Percentiles rank a stretch among this genome's conserved stretches.
phyloP scores from a whole-genome alignment of 2,888 invertebrate species.

The Scaptomyza cyrtandrae region DNA sequence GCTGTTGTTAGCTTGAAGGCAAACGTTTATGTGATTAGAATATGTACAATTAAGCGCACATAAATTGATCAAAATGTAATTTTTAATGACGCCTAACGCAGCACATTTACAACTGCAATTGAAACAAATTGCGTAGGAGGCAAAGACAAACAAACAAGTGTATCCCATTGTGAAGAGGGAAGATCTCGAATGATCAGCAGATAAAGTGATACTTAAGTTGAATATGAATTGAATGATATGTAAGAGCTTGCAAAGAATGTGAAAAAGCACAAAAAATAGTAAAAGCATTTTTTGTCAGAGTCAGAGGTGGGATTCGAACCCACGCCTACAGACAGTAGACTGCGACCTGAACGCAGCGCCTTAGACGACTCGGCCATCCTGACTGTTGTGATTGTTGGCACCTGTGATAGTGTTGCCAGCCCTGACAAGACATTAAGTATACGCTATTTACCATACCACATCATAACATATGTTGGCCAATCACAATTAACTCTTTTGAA shows the following conservation, averaged over 20 bases:
- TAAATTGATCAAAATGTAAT: conserved; percentile 77
- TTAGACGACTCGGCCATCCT: conserved; percentile 84
- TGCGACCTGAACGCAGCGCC: conserved; percentile 85
- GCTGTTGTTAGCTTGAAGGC: conserved; percentile 50
- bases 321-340: conserved; percentile 84
- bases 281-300: conserved; percentile 77
- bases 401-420: neutral
- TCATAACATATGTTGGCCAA: conserved; percentile 39
- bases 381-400: conserved; percentile 14
- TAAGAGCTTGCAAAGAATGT: neutral
- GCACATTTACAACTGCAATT: conserved; percentile 24
- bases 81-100: conserved; percentile 57
- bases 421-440: conserved; percentile 37
- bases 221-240: conserved; percentile 9
- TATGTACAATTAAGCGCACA: conserved; percentile 72
- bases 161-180: conserved; percentile 26
- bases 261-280: conserved; percentile 1
- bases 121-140: conserved; percentile 14
- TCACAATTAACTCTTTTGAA: conserved; percentile 68
- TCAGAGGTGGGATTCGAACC: conserved; percentile 85
- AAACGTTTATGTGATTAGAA: conserved; percentile 77
- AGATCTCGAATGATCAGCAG: neutral
- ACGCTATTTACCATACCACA: conserved; percentile 54
- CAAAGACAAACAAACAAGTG: conserved; percentile 22
- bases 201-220: neutral